Evolutionary conservation across 2,113 vertebrate species (phyloP), one percentile per base, ranked within the genome.

Genomic region (Sander vitreus): DNA sequence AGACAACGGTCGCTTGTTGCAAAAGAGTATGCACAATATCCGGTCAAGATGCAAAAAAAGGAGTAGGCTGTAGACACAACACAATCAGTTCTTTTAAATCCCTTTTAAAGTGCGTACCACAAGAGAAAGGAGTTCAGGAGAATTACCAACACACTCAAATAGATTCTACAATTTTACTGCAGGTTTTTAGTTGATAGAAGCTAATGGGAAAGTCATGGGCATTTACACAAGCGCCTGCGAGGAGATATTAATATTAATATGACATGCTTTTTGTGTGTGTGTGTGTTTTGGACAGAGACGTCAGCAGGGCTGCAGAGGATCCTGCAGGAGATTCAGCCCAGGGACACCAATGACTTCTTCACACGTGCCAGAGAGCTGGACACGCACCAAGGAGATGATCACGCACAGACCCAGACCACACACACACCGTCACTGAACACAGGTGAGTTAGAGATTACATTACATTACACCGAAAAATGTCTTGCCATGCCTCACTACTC

Each of bases 321-420:
- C 93, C 93, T 99, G 48, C 94, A 93, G 64, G 98, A 99, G 92
- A 98, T 99, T 91, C 97, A 98, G 67, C 98, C 98, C 30, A 95
- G 96, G 53, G 98, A 99, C 93, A 96, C 96, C 0, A 99, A 99
- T 21, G 96, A 97, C 92, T 99, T 97, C 88, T 99, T 99, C 90
- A 92, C 75, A 6, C 95, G 93, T 83, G 90, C 95, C 85, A 97
- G 97, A 92, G 92, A 96, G 80, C 84, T 98, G 81, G 95, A 96
- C 78, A 81, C 95, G 15, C 73, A 81, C 48, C 79, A 81, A 15
- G 67, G 50, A 78, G 91, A 90, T 45, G 85, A 92, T 60, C 79
- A 85, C 72, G 87, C 80, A 77, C 69, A 89, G 47, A 54, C 64
- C 12, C 75, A 68, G 53, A 85, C 54, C 18, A n/a, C 51, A 36